Evolutionary conservation across 2,888 invertebrate genomes (phyloP).

Genomic region (Drosophila mettleri): DNA sequence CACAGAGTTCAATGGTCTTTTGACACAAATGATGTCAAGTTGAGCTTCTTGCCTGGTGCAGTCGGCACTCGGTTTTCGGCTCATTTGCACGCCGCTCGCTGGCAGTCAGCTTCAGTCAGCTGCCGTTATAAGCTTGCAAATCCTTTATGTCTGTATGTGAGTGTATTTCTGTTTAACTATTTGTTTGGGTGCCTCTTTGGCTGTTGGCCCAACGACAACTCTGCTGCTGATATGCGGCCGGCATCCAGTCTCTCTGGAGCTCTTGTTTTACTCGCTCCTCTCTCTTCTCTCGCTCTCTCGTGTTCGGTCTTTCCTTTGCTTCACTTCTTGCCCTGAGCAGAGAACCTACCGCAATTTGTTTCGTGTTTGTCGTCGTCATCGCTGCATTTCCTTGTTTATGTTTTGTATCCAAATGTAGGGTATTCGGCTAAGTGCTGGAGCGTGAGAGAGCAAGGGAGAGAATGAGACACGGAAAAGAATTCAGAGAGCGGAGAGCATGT

Average conservation of each 20-base stretch:
- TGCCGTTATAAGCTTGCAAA: slow-evolving; percentile 33
- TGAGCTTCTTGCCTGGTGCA: slow-evolving; percentile 68
- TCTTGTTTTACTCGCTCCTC: too few relatives aligned
- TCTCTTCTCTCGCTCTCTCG: background rate
- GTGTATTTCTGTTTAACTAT: slow-evolving; percentile 56
- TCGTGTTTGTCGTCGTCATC: slow-evolving; percentile 48
- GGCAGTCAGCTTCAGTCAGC: slow-evolving; percentile 40
- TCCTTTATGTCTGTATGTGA: slow-evolving; percentile 34
- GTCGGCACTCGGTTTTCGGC: slow-evolving; percentile 39
- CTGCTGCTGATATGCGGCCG: slow-evolving; percentile 49
- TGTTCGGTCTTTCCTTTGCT: slow-evolving; percentile 14
- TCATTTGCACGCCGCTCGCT: slow-evolving; percentile 23
- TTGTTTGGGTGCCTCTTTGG: slow-evolving; percentile 75
- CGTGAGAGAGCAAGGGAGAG: slow-evolving; percentile 25
- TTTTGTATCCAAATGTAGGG: slow-evolving; percentile 73
- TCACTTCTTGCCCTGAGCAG: slow-evolving; percentile 9
- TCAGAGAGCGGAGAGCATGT: slow-evolving; percentile 31
- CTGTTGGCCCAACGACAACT: slow-evolving; percentile 41
- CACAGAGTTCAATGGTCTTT: slow-evolving; percentile 84
- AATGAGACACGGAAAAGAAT: slow-evolving; percentile 28
- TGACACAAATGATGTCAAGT: slow-evolving; percentile 85
- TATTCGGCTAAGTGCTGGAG: slow-evolving; percentile 65
- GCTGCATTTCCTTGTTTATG: slow-evolving; percentile 80
- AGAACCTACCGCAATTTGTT: slow-evolving; percentile 78
- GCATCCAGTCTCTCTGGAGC: slow-evolving; percentile 35